Evolutionary conservation across 1,140 invertebrate species (phyloP).

Genomic region (Anoplolepis gracilipes): DNA sequence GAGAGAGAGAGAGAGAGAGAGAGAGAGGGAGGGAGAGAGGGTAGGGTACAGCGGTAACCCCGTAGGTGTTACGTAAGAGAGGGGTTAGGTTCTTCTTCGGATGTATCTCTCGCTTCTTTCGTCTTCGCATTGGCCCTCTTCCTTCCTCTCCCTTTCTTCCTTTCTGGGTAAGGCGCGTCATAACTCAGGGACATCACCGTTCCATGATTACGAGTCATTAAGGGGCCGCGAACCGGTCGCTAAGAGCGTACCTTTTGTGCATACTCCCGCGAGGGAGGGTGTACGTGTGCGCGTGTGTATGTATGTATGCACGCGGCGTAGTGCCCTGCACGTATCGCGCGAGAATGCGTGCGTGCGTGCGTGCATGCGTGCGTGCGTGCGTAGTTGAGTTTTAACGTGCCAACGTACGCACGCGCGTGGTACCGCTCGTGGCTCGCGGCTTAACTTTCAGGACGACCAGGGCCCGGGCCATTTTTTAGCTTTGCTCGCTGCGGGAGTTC

Average conservation of each 20-base stretch:
- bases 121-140: slow-evolving; percentile 12
- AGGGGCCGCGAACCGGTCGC: slow-evolving; percentile 78
- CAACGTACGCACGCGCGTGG: slow-evolving; percentile 64
- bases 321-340: not conserved
- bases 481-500: slow-evolving; percentile 74
- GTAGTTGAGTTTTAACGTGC: slow-evolving; percentile 59
- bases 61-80: slow-evolving; percentile 69
- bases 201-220: slow-evolving; percentile 81
- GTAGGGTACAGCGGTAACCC: slow-evolving; percentile 46
- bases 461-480: slow-evolving; percentile 76
- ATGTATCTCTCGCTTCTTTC: slow-evolving; percentile 10
- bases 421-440: slow-evolving; percentile 48
- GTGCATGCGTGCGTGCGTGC: slow-evolving; percentile 21
- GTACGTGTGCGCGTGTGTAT: slow-evolving; percentile 8
- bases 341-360: slow-evolving; percentile 11
- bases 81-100: slow-evolving; percentile 11
- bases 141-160: not conserved
- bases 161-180: slow-evolving; percentile 70
- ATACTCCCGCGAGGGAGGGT: slow-evolving; percentile 38
- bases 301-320: too few species aligned
- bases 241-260: slow-evolving; percentile 72
- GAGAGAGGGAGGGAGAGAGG: not conserved
- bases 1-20: too few species aligned
- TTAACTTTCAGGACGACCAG: slow-evolving; percentile 67
- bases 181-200: slow-evolving; percentile 79